These are phyloP conservation scores for Eupithecia pulchellata DNA, from an alignment of 2,888 invertebrate genomes.

Conservation along the genomic window DNA sequence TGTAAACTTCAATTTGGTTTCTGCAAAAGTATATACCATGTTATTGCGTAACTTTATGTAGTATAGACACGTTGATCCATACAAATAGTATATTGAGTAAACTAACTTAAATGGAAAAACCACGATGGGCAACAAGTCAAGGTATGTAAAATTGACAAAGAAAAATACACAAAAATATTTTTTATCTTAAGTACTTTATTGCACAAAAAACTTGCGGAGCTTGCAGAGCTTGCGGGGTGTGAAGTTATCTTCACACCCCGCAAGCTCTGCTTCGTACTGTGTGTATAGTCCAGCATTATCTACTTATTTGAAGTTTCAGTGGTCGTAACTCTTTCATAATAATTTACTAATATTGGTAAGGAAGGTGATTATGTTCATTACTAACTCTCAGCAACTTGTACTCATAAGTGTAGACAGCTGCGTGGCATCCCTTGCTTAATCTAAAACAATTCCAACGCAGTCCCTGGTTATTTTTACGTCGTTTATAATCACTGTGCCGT, in stretches of 20 bases:
- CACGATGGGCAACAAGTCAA: not conserved
- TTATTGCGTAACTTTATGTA: not conserved
- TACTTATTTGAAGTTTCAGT: too few relatives aligned
- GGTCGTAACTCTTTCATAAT: too few relatives aligned
- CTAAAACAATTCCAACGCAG: not conserved
- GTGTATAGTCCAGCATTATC: too few relatives aligned
- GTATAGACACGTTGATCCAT: not conserved
- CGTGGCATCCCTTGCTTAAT: not conserved
- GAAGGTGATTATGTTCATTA: constrained; percentile 20
- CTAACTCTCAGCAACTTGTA: constrained; percentile 16
- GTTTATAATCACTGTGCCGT: constrained; percentile 10
- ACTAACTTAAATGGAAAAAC: not conserved
- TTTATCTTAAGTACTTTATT: too few relatives aligned
- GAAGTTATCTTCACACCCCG: too few relatives aligned
- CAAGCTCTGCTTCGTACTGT: too few relatives aligned
- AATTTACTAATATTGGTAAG: too few relatives aligned
- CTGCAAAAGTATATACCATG: not conserved
- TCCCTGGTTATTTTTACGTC: not conserved
- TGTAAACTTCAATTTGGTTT: not conserved
- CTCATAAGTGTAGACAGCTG: constrained; percentile 2
- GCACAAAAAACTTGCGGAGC: too few relatives aligned
- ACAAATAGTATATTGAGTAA: not conserved
- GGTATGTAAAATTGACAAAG: too few relatives aligned
- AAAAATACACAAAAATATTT: too few relatives aligned
- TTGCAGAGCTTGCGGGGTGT: too few relatives aligned